Conservation (phyloP, 2,797 vertebrate species). For the Artibeus jamaicensis region DNA sequence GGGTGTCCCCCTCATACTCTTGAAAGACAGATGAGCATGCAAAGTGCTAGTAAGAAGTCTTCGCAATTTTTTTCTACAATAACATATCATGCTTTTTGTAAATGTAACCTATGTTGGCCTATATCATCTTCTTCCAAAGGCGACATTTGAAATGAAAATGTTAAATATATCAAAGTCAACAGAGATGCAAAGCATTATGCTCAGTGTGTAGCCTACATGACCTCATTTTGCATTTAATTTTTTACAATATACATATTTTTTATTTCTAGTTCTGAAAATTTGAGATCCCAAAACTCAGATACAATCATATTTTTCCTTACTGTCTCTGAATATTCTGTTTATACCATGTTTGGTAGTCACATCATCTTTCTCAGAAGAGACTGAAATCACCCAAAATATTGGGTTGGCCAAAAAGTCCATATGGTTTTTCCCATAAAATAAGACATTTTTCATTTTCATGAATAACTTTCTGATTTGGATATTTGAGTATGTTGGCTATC, state of each 20-base stretch:
- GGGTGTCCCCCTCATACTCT: slow-evolving; percentile 73
- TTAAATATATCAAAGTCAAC: fast-evolving
- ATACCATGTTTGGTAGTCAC: neutral
- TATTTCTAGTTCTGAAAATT: neutral
- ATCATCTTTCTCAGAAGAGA: neutral
- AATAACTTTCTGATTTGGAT: no score
- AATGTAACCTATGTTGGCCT: neutral
- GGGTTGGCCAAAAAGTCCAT: no score
- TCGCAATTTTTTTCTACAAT: neutral
- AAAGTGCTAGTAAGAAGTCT: slow-evolving; percentile 84
- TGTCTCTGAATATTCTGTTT: neutral
- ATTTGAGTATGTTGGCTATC: no score
- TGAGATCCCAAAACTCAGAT: neutral
- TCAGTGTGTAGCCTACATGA: neutral
- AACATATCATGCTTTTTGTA: neutral
- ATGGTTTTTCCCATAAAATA: no score
- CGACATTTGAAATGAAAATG: neutral
- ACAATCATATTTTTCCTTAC: neutral
- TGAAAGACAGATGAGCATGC: slow-evolving; percentile 88
- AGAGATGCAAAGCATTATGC: neutral
- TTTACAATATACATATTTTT: neutral
- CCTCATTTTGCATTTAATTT: no score
- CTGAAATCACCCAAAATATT: neutral
- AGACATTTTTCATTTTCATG: neutral
- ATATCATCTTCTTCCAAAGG: neutral